These are phyloP conservation scores for Ptilonorhynchus violaceus DNA, from an alignment of 2,113 vertebrate species.

Conservation along the genomic window DNA sequence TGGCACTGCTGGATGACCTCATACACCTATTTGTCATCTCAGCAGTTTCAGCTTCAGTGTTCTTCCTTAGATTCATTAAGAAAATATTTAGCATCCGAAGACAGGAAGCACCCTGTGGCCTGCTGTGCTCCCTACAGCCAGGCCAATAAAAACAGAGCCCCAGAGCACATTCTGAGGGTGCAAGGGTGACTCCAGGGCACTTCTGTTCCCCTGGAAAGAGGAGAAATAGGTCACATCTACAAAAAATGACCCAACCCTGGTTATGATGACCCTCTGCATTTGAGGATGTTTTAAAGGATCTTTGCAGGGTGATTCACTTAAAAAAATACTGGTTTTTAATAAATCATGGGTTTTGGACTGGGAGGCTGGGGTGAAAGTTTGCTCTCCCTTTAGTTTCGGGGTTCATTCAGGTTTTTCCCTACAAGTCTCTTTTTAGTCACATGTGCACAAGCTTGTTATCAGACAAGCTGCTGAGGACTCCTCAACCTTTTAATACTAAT, in stretches of 20 bases:
- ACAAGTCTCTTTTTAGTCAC: not conserved
- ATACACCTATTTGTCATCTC: slow-evolving; percentile 5
- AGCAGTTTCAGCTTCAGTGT: not conserved
- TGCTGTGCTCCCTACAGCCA: not conserved
- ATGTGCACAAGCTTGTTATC: not conserved
- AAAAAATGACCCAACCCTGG: not conserved
- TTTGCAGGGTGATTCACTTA: not conserved
- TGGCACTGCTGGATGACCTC: not conserved
- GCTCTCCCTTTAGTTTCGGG: not conserved
- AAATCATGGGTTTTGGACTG: not conserved
- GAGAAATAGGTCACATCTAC: not conserved
- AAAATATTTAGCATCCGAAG: slow-evolving; percentile 31
- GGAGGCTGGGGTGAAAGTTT: not conserved
- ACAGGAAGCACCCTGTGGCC: not conserved
- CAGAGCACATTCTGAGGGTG: not conserved
- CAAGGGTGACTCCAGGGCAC: not conserved
- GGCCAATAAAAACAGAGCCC: not conserved
- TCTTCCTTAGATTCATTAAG: slow-evolving; percentile 25
- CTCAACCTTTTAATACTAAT: not conserved
- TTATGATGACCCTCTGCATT: not conserved
- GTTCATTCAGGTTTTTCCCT: not conserved
- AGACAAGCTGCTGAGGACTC: not conserved
- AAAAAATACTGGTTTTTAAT: not conserved
- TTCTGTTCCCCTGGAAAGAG: not conserved
- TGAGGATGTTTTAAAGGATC: not conserved